Percentiles rank a stretch among this genome's conserved stretches.
phyloP scores from a whole-genome alignment of 1,140 invertebrate species.

The Bombus waltoni region DNA sequence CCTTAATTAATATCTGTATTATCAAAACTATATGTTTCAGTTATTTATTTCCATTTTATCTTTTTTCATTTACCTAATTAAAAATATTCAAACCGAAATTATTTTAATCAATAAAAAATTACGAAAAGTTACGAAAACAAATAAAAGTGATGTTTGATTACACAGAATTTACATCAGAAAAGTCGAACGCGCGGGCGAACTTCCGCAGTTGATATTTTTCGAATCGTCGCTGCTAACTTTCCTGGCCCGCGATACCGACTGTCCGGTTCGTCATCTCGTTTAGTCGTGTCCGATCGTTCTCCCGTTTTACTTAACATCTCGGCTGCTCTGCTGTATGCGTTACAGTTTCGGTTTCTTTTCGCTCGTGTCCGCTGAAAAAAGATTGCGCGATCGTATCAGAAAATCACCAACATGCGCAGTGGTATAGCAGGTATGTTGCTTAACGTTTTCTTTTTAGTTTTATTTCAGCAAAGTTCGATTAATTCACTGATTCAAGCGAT shows the following conservation, averaged over 20 bases:
- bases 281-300: conserved; percentile 58
- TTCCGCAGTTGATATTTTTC: conserved; percentile 19
- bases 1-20: too few species aligned
- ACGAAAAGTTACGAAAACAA: background rate
- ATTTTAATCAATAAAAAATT: too few species aligned
- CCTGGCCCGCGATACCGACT: conserved; percentile 45
- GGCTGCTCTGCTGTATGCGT: conserved; percentile 40
- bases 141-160: too few species aligned
- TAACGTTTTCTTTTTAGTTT: background rate
- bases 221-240: conserved; percentile 36
- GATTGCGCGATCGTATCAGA: background rate
- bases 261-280: conserved; percentile 60
- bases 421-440: background rate
- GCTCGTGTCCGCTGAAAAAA: background rate
- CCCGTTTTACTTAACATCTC: conserved; percentile 56
- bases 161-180: too few species aligned
- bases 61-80: too few species aligned
- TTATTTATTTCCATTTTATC: too few species aligned
- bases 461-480: too few species aligned
- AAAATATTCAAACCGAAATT: too few species aligned
- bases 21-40: too few species aligned
- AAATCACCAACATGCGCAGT: background rate
- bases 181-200: background rate
- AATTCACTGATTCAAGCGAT: too few species aligned
- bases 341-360: background rate